Evolutionary conservation across 1,140 invertebrate species (phyloP), one percentile per base, ranked within the genome.

Genomic region (Oncopeltus fasciatus): DNA sequence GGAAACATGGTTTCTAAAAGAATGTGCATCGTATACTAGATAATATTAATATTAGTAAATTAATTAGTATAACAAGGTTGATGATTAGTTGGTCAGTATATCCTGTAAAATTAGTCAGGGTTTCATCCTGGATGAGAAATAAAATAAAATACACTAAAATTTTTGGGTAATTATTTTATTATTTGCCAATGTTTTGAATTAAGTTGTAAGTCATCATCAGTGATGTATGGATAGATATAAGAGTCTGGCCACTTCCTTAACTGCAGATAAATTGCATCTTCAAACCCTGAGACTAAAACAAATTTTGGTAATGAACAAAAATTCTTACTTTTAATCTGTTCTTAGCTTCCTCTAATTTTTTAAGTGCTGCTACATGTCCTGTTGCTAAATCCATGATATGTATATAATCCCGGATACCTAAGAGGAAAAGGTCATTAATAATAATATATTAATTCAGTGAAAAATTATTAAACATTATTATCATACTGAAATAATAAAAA

Each of bases 321-420:
- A 33, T 16, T 46, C n/a, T 71, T 72, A 83, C 82, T 74, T 85
- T 85, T 66, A 81, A 76, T 57, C 77, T 75, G 59, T 77, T 73
- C 66, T 82, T 79, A 66, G 75, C 72, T 64, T 76, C 77, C 51
- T 79, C 71, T n/a, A 89, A 70, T 68, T 83, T 81, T 58, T 79
- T 78, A 29, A 92, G 72, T 0, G 91, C 91, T 38, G 88, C 85
- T 3, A 94, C 87, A 73, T 96, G 92, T 28, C 91, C 92, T 60
- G 80, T 79, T 1, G 91, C 91, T 43, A 95, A 75, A 74, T 96
- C 92, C 79, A 92, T 89, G 1, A 96, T 86, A 72, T 96, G 92
- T 69, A 96, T 93, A 71, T 95, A 96, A 76, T 96, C 92, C 66
- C 92, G 76, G 33, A 96, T 85, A 67, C 91, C 88, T 92, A 58